These are phyloP conservation scores for Microtus ochrogaster DNA, from an alignment of 2,113 vertebrate species.

Conservation along the genomic window DNA sequence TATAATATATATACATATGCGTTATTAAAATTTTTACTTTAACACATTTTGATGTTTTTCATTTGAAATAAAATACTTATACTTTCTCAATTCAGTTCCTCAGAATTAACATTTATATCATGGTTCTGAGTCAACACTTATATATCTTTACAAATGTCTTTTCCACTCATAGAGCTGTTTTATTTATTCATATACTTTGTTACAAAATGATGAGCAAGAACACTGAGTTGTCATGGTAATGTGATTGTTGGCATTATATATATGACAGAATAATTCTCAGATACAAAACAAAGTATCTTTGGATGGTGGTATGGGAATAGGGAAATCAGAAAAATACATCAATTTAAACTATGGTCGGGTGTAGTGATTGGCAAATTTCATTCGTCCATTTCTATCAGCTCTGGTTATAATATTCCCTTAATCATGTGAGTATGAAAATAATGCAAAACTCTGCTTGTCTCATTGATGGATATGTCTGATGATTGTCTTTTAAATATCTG, in stretches of 20 bases:
- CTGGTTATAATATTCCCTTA: not conserved
- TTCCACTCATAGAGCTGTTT: not conserved
- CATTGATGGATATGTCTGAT: not conserved
- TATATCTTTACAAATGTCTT: not conserved
- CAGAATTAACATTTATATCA: not conserved
- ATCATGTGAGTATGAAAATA: not conserved
- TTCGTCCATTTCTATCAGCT: not conserved
- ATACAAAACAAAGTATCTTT: not conserved
- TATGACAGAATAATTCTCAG: not conserved
- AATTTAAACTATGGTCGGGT: not conserved
- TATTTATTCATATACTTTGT: not conserved
- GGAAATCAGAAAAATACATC: not conserved
- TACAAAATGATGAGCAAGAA: conserved; percentile 9
- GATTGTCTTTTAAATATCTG: not conserved
- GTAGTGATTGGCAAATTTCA: not conserved
- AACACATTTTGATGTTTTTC: not conserved
- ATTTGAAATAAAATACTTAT: conserved; percentile 30
- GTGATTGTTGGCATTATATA: not conserved
- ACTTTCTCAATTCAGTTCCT: conserved; percentile 26
- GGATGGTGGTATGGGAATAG: not conserved
- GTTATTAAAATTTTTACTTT: not conserved
- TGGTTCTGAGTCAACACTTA: conserved; percentile 12
- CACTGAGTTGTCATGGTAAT: not conserved
- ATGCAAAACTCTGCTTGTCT: not conserved
- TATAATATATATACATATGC: not conserved